A percentile compares a stretch with the other conserved stretches of the same genome.
These are phyloP conservation scores for Mus caroli DNA, from an alignment of 2,797 vertebrate species.

Conservation along the genomic window DNA sequence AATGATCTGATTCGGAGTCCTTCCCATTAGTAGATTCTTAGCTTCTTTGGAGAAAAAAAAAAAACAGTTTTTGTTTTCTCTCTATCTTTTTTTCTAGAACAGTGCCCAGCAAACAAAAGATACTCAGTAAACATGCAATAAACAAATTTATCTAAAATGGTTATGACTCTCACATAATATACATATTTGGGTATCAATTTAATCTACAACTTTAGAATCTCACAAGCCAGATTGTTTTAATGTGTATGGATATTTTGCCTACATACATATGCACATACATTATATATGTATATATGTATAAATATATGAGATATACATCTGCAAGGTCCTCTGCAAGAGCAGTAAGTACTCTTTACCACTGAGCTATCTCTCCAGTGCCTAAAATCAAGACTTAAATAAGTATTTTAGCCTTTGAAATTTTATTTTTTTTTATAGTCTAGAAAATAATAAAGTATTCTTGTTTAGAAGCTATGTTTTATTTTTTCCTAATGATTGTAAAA, in stretches of 20 bases:
- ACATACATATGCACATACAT: too few relatives aligned
- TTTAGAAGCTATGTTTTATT: slow-evolving; percentile 8
- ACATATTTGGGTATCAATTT: background rate
- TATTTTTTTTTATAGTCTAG: slow-evolving; percentile 18
- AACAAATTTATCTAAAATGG: background rate
- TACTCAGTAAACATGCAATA: background rate
- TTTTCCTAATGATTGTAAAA: slow-evolving; percentile 24
- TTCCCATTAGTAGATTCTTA: background rate
- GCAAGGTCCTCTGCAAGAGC: background rate
- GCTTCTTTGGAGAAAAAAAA: background rate
- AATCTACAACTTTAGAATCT: background rate
- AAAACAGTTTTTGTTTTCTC: background rate
- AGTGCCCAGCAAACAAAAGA: background rate
- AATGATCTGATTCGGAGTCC: background rate
- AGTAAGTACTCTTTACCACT: background rate
- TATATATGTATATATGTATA: too few relatives aligned
- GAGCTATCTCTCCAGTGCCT: background rate
- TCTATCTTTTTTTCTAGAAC: background rate
- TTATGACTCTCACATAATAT: background rate
- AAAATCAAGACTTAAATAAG: background rate
- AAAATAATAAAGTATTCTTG: slow-evolving; percentile 32
- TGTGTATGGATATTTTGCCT: background rate
- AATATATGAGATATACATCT: too few relatives aligned
- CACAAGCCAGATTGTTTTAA: background rate
- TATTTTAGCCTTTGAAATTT: background rate